phyloP scores from a whole-genome alignment of 2,797 vertebrate genomes.

The Myioborus miniatus region DNA sequence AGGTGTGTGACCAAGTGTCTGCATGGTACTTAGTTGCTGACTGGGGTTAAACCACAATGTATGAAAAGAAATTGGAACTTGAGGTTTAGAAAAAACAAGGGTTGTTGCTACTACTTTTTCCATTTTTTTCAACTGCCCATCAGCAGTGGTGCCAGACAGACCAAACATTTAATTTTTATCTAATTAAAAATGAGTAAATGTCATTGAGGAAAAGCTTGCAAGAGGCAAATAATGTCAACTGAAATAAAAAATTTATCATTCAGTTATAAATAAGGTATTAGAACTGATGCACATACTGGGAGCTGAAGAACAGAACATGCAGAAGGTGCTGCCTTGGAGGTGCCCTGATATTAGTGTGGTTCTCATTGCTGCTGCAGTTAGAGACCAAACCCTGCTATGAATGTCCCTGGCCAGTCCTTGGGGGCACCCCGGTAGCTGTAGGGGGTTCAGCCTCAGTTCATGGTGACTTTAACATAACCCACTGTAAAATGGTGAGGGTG shows the following conservation, averaged over 20 bases:
- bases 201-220: not conserved
- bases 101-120: not conserved
- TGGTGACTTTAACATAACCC: not conserved
- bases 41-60: not conserved
- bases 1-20: not conserved
- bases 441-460: not conserved
- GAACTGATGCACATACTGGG: not conserved
- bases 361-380: not conserved
- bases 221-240: not conserved
- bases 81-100: not conserved
- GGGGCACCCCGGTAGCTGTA: not conserved
- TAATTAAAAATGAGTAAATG: constrained; percentile 5
- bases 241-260: not conserved
- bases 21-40: not conserved
- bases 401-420: not conserved
- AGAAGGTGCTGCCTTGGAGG: not conserved
- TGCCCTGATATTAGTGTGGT: not conserved
- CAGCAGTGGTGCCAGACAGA: not conserved
- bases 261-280: not conserved
- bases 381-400: not conserved
- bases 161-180: not conserved
- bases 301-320: not conserved
- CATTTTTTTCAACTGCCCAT: not conserved
- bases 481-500: not conserved
- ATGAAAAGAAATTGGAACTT: not conserved